Percentiles rank a stretch among this genome's conserved stretches.
Conservation (phyloP, 2,113 vertebrate species). For the Galeopterus variegatus region DNA sequence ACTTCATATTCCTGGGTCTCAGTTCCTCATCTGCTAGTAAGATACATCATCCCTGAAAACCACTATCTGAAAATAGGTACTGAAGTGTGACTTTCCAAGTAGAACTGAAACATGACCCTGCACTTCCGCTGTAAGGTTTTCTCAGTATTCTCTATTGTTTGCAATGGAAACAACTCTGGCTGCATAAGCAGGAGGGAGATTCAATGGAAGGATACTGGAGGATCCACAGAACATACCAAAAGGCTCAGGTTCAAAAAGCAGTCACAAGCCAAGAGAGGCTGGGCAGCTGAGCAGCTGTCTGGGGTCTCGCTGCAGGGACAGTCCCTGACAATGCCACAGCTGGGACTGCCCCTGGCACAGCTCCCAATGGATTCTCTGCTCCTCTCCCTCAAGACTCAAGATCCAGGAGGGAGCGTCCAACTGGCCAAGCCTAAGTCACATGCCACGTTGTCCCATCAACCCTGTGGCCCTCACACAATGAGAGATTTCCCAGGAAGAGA, state of each 20-base stretch:
- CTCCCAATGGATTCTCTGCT: rapidly evolving
- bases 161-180: not conserved
- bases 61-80: not conserved
- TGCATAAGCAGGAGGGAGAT: not conserved
- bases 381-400: not conserved
- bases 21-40: not conserved
- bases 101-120: not conserved
- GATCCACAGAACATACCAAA: not conserved
- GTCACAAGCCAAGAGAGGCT: not conserved
- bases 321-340: rapidly evolving
- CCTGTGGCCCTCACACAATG: not conserved
- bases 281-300: not conserved
- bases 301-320: not conserved
- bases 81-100: not conserved
- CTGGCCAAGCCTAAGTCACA: not conserved
- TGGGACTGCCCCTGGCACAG: no score
- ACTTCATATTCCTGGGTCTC: not conserved
- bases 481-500: not conserved
- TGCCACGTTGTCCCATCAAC: not conserved
- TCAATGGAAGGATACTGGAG: not conserved
- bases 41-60: not conserved
- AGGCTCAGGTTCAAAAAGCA: not conserved
- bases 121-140: not conserved
- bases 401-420: not conserved
- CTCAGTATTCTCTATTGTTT: not conserved